A percentile compares a stretch with the other conserved stretches of the same genome.
These are phyloP conservation scores for Oscheius sp. DNA, from an alignment of 2,888 invertebrate genomes.

Conservation along the genomic window DNA sequence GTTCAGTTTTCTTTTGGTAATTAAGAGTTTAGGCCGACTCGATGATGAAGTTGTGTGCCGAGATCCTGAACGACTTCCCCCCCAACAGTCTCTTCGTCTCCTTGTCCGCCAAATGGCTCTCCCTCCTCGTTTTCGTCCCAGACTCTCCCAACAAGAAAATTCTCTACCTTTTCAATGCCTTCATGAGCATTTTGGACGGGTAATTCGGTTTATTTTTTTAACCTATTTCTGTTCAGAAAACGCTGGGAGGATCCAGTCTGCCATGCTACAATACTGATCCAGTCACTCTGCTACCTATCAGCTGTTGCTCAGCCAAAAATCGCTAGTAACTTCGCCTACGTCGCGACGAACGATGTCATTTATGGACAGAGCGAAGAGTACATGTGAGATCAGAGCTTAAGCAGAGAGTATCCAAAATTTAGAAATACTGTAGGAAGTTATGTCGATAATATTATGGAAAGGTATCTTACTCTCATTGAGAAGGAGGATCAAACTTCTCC, in stretches of 20 bases:
- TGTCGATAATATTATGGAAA: constrained; percentile 7
- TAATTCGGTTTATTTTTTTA: background rate
- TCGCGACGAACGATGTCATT: constrained; percentile 29
- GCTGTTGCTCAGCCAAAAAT: constrained; percentile 25
- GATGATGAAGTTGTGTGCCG: constrained; percentile 32
- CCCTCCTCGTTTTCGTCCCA: constrained; percentile 33
- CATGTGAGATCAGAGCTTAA: constrained; percentile 15
- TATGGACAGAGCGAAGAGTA: constrained; percentile 32
- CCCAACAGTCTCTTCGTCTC: background rate
- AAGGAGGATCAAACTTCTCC: constrained; percentile 16
- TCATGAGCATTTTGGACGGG: constrained; percentile 29
- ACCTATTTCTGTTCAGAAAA: constrained; percentile 12
- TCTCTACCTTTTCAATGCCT: constrained; percentile 27
- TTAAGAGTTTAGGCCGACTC: constrained; percentile 30
- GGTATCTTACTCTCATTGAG: constrained; percentile 6
- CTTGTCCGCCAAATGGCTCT: constrained; percentile 17
- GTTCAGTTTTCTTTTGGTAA: background rate
- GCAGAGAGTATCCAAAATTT: background rate
- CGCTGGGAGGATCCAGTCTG: background rate
- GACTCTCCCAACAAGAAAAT: constrained; percentile 33
- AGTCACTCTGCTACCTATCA: constrained; percentile 20
- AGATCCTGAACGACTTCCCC: constrained; percentile 28
- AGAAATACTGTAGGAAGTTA: constrained; percentile 12
- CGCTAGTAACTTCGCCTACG: background rate
- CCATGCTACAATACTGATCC: background rate